Evolutionary conservation across 2,888 invertebrate genomes (phyloP), one percentile per base, ranked within the genome.

Genomic region (Chloroclystis v-ata): DNA sequence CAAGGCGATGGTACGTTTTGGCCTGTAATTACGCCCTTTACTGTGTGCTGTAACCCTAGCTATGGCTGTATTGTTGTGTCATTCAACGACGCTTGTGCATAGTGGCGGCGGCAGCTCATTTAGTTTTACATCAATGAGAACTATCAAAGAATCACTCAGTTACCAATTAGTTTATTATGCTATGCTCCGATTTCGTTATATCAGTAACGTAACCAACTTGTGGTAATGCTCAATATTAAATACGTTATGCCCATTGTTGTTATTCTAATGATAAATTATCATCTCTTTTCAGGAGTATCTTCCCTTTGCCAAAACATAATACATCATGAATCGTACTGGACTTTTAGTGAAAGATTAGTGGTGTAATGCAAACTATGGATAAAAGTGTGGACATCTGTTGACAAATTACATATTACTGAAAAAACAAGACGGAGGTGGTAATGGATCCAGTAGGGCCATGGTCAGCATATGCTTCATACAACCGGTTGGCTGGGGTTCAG

Each of bases 381-480:
- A 80, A 86, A 77, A 85, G 82, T 84, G 86, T 83, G 85, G 83
- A 85, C 81, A 76, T 77, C 72, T 77, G 78, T 78, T 86, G 82
- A 86, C 76, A 82, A 69, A 78, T 73, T 82, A 75, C 69, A 75
- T 82, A 78, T 72, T 50, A 81, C 78, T 82, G 72, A 78, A 68
- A 75, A 65, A 67, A 70, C 73, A 82, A 72, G 77, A 83, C 85
- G 81, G 76, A 86, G 85, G 78, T 86, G 89, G 89, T 89, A 88
- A 95, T 95, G 95, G 95, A 95, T 92, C 95, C 95, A 79, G 94
- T 94, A 82, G 94, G 94, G 89, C 94, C 95, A 89, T 95, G 95
- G 95, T 92, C 92, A 77, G 92, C 92, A 77, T 93, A 93, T 83
- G 90, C 92, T 76, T 92, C 94, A 65, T 95, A 95, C 90, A 95